Evolutionary conservation across 2,888 invertebrate species (phyloP), one percentile per base, ranked within the genome.

Genomic region (Cheiracanthium punctorium): DNA sequence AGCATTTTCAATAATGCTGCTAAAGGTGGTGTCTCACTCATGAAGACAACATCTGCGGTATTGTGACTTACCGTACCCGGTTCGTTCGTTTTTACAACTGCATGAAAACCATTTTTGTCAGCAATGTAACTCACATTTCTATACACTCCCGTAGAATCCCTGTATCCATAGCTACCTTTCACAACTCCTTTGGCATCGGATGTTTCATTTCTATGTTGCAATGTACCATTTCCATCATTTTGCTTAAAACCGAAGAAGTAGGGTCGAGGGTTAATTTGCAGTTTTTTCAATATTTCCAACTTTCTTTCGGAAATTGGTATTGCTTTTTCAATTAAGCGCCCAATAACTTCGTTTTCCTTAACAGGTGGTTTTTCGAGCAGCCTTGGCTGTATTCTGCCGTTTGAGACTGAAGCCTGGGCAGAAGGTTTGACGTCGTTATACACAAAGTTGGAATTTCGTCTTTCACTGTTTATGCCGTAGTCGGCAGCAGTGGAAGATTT

Each of bases 111-210:
- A 28, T 67, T 73, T 14, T 76, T 64, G 29, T 87, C 87, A 20
- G 87, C 87, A 14, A 87, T 77, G 33, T 87, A 87, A 30, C 43
- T 81, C 0, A 87, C 87, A 67, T 73, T 87, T 73, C 87, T 80
- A 41, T 81, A 87, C 0, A 87, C 52, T 17, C 87, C 87, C 17
- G 37, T 29, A 0, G 81, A 32, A 87, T 87, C 87, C 28, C 81
- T 30, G 28, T 81, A 87, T 14, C 87, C 87, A 32, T 87, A 87
- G 20, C 58, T 71, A 17, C 87, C 87, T 73, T 87, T 70, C 10
- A 87, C 73, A 7, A 77, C 64, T 2, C 87, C 87, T 0, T 48
- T 37, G 0, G 33, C 58, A 32, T 87, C 73, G 10, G 87, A 67
- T 8, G 81, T 81, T 41, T 87, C 87, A 20, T 87, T 74, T 32